Base-by-base conservation (phyloP, 1,140 invertebrate species). In the Polypedilum pembai region DNA sequence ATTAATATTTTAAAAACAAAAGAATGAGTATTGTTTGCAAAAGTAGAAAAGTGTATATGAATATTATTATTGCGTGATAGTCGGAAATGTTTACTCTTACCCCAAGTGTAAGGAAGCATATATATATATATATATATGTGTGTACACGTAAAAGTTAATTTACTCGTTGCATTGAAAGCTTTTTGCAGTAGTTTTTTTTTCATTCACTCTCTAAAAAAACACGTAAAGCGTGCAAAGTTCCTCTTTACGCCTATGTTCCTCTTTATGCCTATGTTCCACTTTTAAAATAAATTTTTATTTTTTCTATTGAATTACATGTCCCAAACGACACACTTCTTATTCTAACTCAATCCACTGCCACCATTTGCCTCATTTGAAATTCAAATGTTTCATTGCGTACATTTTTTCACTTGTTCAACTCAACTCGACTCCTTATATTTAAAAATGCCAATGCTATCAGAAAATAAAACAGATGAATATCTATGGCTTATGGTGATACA, bases 111-210 rank as follows among this genome's bases (percentile, higher is more conserved):
- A 17, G n/a, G 45, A 56, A 56, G 45, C 17, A 20, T 18, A 20
- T 69, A 20, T 5, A 20, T 18, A 69, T 18, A 18, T 5, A 69
- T 56, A 56, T 56, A 17, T 56, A 3, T 56, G n/a, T 56, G n/a
- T 15, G 45, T 56, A 15, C n/a, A 15, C 7, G 45, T 56, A 15
- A 10, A 21, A 69, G 65, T 69, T 69, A 69, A 69, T 69, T 69
- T 69, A 69, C 65, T 69, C 17, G 17, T 18, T 69, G 65, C 65
- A 69, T 69, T 20, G 20, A 69, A 21, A 69, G 20, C 65, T 20
- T 69, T 69, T 69, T 69, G 65, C 65, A 69, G 65, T 69, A 8
- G 15, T 69, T 69, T 69, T 56, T 66, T 66, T 18, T 20, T 66
- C 18, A 18, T 18, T 20, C 18, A 20, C 20, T 21, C 18, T 8